Conservation (phyloP, 2,888 invertebrate genomes). For the Synanthedon tipuliformis region DNA sequence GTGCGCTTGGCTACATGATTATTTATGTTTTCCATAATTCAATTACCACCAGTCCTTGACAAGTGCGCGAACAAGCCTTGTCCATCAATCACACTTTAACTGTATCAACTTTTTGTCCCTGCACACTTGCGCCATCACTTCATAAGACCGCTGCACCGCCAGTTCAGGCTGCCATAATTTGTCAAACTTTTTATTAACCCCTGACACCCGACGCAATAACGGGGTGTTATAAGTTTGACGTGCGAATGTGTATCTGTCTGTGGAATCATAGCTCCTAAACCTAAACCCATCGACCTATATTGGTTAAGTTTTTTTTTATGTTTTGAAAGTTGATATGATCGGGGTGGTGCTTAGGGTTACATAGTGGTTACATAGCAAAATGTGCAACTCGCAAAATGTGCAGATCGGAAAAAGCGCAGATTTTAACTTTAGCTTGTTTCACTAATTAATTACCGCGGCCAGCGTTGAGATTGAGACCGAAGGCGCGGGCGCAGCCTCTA, state of each 20-base stretch:
- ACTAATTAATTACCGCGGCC: constrained; percentile 50
- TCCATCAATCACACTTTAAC: constrained; percentile 66
- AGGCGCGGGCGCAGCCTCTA: constrained; percentile 21
- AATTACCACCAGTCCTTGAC: constrained; percentile 46
- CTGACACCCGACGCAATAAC: too few species aligned
- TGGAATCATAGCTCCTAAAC: too few species aligned
- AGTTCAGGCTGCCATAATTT: constrained; percentile 43
- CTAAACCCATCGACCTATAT: too few species aligned
- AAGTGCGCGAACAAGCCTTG: constrained; percentile 31
- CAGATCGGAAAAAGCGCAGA: too few species aligned
- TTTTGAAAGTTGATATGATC: too few species aligned
- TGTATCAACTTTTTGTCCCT: constrained; percentile 53
- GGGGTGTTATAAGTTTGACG: too few species aligned
- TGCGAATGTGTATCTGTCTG: too few species aligned
- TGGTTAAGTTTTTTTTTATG: too few species aligned
- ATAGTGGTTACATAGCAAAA: too few species aligned
- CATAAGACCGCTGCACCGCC: constrained; percentile 34
- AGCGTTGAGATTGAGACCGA: constrained; percentile 8
- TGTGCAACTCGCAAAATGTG: too few species aligned
- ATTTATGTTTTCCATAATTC: constrained; percentile 46
- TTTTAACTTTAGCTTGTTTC: constrained; percentile 7
- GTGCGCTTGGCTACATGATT: constrained; percentile 22
- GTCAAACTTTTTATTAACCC: constrained; percentile 45
- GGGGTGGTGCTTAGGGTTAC: too few species aligned
- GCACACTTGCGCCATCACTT: constrained; percentile 30